Evolutionary conservation across 2,797 vertebrate genomes (phyloP).

Genomic region (Phoxinus dragarum): DNA sequence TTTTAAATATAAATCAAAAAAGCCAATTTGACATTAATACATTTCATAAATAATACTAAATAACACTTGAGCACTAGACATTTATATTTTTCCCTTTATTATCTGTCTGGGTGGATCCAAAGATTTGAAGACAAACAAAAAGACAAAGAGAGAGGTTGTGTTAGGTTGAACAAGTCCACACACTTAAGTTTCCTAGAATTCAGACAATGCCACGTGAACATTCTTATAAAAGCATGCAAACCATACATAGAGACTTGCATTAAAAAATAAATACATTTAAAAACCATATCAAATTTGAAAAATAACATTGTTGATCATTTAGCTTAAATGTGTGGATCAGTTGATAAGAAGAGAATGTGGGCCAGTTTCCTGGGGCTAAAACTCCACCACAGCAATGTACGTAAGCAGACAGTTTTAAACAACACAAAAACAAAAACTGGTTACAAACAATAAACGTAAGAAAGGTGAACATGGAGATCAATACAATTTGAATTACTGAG

Average conservation of each 20-base stretch:
- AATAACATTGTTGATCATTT: background rate
- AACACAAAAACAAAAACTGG: background rate
- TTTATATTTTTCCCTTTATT: too few relatives aligned
- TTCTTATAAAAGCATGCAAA: background rate
- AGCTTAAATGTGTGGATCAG: background rate
- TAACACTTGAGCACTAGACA: too few relatives aligned
- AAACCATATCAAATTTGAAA: background rate
- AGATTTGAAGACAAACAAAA: constrained; percentile 28
- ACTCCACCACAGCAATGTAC: background rate
- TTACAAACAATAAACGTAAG: background rate
- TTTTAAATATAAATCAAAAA: background rate
- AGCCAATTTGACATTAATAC: background rate
- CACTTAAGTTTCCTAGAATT: background rate
- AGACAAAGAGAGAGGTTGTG: background rate
- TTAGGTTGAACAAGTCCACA: background rate
- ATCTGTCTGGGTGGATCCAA: background rate
- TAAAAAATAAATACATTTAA: background rate
- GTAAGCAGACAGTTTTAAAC: background rate
- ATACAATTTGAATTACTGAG: too few relatives aligned
- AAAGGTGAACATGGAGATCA: background rate
- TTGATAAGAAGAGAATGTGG: background rate
- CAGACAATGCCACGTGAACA: background rate
- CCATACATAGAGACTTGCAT: background rate
- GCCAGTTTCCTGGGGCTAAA: background rate
- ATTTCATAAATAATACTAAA: background rate